A percentile compares a stretch with the other conserved stretches of the same genome.
phyloP scores from a whole-genome alignment of 1,140 invertebrate genomes.

The Argopecten irradians region DNA sequence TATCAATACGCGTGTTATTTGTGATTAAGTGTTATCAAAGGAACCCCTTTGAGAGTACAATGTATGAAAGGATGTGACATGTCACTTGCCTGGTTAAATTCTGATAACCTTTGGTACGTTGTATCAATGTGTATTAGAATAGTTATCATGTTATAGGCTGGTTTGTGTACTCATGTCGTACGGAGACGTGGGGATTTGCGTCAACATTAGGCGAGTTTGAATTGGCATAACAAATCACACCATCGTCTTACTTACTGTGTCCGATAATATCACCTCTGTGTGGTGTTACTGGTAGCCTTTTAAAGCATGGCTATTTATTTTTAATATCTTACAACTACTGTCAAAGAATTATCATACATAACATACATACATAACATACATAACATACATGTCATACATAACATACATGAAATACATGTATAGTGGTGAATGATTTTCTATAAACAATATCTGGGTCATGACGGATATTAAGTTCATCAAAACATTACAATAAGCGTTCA shows the following conservation, averaged over 20 bases:
- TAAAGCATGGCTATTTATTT: too few species aligned
- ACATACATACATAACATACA: too few species aligned
- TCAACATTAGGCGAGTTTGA: neutral
- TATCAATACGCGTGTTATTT: neutral
- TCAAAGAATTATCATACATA: too few species aligned
- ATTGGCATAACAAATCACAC: neutral
- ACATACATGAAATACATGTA: too few species aligned
- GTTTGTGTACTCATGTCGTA: neutral
- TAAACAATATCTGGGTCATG: too few species aligned
- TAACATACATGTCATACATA: too few species aligned
- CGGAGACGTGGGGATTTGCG: neutral
- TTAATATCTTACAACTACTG: too few species aligned
- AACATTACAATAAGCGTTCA: too few species aligned
- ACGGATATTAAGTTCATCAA: too few species aligned
- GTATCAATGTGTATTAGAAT: neutral
- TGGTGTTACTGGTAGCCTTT: neutral
- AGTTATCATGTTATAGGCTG: neutral
- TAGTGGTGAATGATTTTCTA: too few species aligned
- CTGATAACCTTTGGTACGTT: neutral
- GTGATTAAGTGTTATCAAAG: neutral
- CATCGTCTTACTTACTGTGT: neutral
- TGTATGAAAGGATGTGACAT: neutral
- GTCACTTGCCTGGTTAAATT: neutral
- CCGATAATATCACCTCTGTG: neutral
- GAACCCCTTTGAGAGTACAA: neutral